Percentiles rank a stretch among this genome's conserved stretches.
Conservation (phyloP, 2,113 vertebrate genomes). For the Cyanoderma ruficeps region DNA sequence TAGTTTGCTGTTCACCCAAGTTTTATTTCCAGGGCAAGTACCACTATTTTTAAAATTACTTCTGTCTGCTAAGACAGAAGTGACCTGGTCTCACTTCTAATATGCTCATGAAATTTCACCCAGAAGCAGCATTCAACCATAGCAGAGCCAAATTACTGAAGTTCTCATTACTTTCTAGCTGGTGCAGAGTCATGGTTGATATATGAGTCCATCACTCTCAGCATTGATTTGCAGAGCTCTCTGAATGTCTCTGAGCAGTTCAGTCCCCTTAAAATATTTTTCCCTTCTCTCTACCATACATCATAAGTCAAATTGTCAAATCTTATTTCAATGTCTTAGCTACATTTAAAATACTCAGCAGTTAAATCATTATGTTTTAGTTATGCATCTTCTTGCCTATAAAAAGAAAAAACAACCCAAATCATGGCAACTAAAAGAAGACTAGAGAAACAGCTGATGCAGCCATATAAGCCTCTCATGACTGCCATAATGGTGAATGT, state of each 20-base stretch:
- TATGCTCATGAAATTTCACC: conserved; percentile 20
- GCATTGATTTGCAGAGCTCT: conserved; percentile 28
- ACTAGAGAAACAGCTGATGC: neutral
- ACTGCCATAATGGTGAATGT: neutral
- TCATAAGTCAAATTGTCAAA: conserved; percentile 24
- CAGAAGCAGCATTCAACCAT: conserved; percentile 38
- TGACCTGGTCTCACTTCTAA: neutral
- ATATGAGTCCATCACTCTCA: conserved; percentile 29
- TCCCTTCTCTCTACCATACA: neutral
- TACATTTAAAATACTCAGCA: conserved; percentile 43
- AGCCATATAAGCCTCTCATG: neutral
- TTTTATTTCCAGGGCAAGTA: conserved; percentile 30
- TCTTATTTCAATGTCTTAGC: neutral
- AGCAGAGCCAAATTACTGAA: conserved; percentile 49
- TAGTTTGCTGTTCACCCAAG: neutral
- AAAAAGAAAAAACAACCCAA: neutral
- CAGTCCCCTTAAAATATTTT: neutral
- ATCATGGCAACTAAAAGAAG: neutral
- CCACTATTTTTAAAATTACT: neutral
- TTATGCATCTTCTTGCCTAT: neutral
- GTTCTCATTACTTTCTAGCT: conserved; percentile 43
- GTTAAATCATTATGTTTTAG: neutral
- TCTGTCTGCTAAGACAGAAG: neutral
- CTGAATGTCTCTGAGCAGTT: conserved; percentile 1
- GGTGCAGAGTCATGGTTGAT: conserved; percentile 42